phyloP scores from a whole-genome alignment of 2,888 invertebrate species.

The Deroplatys truncata region DNA sequence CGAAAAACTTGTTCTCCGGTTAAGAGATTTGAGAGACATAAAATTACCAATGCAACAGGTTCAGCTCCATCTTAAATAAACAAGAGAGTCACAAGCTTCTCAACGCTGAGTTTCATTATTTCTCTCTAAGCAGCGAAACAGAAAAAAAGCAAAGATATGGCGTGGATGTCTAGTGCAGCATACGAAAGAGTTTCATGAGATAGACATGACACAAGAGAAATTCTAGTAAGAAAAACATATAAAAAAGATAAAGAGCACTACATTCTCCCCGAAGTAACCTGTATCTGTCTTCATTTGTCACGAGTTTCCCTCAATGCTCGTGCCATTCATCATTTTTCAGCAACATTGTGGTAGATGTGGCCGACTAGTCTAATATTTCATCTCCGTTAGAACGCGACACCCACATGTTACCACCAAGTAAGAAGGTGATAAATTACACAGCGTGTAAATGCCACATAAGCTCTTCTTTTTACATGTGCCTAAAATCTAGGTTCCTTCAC shows the following conservation, averaged over 20 bases:
- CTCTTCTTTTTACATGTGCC: background rate
- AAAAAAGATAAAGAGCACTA: background rate
- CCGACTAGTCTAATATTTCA: background rate
- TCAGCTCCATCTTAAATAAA: background rate
- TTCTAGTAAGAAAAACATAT: background rate
- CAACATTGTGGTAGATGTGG: background rate
- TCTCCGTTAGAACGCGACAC: background rate
- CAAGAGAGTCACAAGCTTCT: background rate
- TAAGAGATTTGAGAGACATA: no score
- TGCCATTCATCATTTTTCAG: background rate
- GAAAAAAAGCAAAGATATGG: background rate
- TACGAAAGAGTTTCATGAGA: background rate
- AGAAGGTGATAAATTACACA: background rate
- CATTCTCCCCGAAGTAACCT: background rate
- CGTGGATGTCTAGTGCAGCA: background rate
- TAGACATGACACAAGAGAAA: background rate
- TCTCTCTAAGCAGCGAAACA: background rate
- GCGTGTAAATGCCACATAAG: background rate
- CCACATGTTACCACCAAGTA: background rate
- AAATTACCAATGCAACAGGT: no score
- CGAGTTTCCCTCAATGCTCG: background rate
- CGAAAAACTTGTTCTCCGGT: no score
- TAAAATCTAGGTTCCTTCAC: no score
- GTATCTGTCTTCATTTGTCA: slow-evolving; percentile 6
- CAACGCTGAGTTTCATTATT: background rate